Base-by-base conservation (phyloP, 2,888 invertebrate genomes). In the Phyto melanocephala region DNA sequence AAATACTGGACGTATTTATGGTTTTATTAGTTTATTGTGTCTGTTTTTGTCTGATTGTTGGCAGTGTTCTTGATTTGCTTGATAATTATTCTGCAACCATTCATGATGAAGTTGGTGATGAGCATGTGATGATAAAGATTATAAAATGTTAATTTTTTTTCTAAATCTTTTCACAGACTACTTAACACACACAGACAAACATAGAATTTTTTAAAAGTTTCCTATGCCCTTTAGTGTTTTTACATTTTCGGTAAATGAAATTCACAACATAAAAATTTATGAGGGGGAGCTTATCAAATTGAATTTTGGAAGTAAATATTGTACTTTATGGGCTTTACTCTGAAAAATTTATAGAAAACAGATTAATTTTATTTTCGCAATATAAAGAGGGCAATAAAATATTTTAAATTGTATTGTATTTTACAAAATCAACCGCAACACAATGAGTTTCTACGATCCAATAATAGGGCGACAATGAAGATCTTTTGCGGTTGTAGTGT, bases 21-120 rank as follows among this genome's bases (percentile, higher is more conserved):
- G 60, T 75, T 82, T 82, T 82, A 82, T 82, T 79, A 62, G 70
- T 75, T 82, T 71, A 82, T 79, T 71, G 71, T 67, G 8, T 20
- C 13, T 42, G 11, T 47, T 54, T 76, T 33, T 54, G 24, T 13
- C 22, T 20, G 22, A 17, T 54, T 71, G 15, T 50, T 52, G 67
- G 50, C 33, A 50, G 72, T 28, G 42, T 67, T 28, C 6, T 52
- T 75, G 35, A 67, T 67, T 52, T 70, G 65, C 15, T 13, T 8
- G 2, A 24, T 65, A 75, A 75, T 75, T 65, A 65, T 65, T 45
- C 20, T 28, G 28, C 6, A 5, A 3, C 28, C 28, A 28, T 11
- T 17, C 74, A 42, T 35, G 42, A 40, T 50, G 60, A 33, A 28
- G 37, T 40, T 24, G 22, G 37, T 22, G 42, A 47, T 63, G 63